Conservation (phyloP, 2,888 invertebrate species). For the Acanthosepion pharaonis region DNA sequence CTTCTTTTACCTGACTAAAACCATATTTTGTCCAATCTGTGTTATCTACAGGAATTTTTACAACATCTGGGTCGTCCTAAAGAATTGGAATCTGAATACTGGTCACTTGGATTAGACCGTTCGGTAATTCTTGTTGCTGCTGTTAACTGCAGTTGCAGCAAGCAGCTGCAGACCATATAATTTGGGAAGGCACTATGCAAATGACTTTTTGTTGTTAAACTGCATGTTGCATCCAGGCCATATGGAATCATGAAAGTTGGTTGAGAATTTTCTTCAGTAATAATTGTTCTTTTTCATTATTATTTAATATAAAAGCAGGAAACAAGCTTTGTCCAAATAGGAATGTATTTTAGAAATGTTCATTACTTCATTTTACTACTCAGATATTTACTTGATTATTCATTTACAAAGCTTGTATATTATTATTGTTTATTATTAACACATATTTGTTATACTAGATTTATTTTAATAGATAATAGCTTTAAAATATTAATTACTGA, state of each 20-base stretch:
- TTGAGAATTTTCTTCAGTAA: background rate
- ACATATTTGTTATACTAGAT: background rate
- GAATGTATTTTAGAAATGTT: background rate
- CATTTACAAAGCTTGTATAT: background rate
- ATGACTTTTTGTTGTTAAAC: background rate
- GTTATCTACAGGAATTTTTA: constrained; percentile 47
- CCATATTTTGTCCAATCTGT: constrained; percentile 40
- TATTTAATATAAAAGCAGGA: background rate
- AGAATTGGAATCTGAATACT: constrained; percentile 34
- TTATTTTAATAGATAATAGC: background rate
- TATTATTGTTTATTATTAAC: background rate
- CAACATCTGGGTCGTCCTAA: constrained; percentile 44
- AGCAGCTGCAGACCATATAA: background rate
- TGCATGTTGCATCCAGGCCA: constrained; percentile 33
- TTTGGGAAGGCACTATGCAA: constrained; percentile 22
- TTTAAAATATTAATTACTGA: background rate
- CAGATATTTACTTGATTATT: background rate
- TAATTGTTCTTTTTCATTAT: background rate
- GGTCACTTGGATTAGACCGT: constrained; percentile 45
- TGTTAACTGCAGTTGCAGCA: constrained; percentile 5
- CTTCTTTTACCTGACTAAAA: constrained; percentile 34
- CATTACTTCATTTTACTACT: background rate
- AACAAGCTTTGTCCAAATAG: background rate
- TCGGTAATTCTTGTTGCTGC: constrained; percentile 39
- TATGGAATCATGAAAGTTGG: constrained; percentile 33